Evolutionary conservation across 2,888 invertebrate genomes (phyloP).

Genomic region (Malthinus flaveolus): DNA sequence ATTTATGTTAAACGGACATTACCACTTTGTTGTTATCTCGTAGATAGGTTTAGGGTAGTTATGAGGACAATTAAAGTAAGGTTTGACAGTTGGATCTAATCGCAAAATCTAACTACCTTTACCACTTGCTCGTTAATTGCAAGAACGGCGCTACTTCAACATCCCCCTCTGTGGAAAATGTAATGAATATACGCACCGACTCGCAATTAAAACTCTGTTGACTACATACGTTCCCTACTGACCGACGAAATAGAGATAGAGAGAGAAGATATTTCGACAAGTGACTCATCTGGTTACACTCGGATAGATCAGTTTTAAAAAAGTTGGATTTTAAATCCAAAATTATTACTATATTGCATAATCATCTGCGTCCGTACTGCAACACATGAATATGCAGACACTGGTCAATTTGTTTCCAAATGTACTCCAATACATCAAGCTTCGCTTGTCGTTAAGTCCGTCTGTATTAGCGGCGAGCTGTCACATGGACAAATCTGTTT

Average conservation of each 20-base stretch:
- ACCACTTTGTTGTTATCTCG: slow-evolving; percentile 36
- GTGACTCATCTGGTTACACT: slow-evolving; percentile 32
- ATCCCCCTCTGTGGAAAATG: slow-evolving; percentile 20
- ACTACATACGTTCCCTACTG: slow-evolving; percentile 36
- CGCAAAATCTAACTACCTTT: slow-evolving; percentile 24
- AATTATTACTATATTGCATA: slow-evolving; percentile 30
- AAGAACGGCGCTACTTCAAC: slow-evolving; percentile 5
- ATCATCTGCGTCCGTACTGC: slow-evolving; percentile 37
- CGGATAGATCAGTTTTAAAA: slow-evolving; percentile 24
- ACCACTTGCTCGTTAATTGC: slow-evolving; percentile 11
- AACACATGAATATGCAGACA: slow-evolving; percentile 40
- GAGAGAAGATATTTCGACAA: slow-evolving; percentile 34
- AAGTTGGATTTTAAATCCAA: slow-evolving; percentile 9
- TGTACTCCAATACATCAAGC: slow-evolving; percentile 51
- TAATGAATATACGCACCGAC: slow-evolving; percentile 39
- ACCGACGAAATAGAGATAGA: slow-evolving; percentile 25
- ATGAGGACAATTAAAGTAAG: slow-evolving; percentile 40
- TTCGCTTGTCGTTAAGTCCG: slow-evolving; percentile 53
- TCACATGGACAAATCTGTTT: slow-evolving; percentile 53
- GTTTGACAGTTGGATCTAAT: slow-evolving; percentile 24
- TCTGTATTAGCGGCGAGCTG: slow-evolving; percentile 50
- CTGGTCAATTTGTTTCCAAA: slow-evolving; percentile 48
- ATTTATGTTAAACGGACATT: slow-evolving; percentile 11
- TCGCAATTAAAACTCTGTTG: slow-evolving; percentile 43
- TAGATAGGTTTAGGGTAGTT: slow-evolving; percentile 49